phyloP scores from a whole-genome alignment of 1,140 invertebrate genomes.

The Wasmannia auropunctata region DNA sequence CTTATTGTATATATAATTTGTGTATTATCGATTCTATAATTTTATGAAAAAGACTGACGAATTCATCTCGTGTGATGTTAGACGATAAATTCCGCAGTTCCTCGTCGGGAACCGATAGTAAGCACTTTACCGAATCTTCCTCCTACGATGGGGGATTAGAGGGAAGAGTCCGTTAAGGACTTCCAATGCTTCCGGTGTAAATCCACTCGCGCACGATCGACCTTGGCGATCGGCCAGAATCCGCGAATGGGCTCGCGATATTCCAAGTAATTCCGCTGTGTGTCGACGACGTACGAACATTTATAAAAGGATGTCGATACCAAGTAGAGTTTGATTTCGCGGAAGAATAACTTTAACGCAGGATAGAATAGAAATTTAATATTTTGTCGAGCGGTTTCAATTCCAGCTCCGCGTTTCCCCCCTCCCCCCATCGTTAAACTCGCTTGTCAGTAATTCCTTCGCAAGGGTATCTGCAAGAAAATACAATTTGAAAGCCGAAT shows the following conservation, averaged over 20 bases:
- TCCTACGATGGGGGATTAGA: constrained; percentile 52
- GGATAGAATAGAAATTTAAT: constrained; percentile 57
- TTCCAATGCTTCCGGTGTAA: constrained; percentile 44
- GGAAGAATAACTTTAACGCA: constrained; percentile 53
- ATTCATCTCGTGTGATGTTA: constrained; percentile 4
- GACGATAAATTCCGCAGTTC: constrained; percentile 4
- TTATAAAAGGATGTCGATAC: constrained; percentile 60
- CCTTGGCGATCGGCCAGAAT: constrained; percentile 62
- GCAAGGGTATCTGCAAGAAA: neutral
- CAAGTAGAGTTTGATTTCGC: constrained; percentile 58
- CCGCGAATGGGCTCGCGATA: constrained; percentile 58
- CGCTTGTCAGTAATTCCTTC: constrained; percentile 16
- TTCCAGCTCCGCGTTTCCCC: neutral
- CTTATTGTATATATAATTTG: no score
- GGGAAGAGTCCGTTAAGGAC: constrained; percentile 50
- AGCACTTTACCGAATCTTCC: constrained; percentile 45
- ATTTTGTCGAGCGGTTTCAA: constrained; percentile 42
- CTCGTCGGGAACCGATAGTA: constrained; percentile 19
- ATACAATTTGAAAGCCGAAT: constrained; percentile 35
- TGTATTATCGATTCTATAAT: neutral
- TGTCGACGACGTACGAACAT: constrained; percentile 54
- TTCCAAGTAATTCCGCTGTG: constrained; percentile 48
- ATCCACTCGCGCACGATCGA: constrained; percentile 58
- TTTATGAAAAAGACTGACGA: neutral
- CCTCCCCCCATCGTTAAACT: constrained; percentile 24